Evolutionary conservation across 2,797 vertebrate species (phyloP).

Genomic region (Lutra lutra): DNA sequence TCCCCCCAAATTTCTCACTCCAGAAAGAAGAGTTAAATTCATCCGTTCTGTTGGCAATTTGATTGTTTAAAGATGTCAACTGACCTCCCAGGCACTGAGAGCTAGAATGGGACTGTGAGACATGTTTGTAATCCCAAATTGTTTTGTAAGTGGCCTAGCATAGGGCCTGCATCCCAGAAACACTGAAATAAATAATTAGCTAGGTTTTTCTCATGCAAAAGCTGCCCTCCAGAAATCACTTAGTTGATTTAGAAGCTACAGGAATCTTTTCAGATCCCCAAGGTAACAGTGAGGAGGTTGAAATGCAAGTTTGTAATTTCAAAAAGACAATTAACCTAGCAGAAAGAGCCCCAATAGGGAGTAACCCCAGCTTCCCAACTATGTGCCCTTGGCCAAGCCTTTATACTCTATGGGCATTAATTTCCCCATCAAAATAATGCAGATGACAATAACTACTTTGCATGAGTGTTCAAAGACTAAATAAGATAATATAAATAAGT

Average conservation of each 20-base stretch:
- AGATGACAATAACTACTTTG: background rate
- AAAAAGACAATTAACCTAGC: background rate
- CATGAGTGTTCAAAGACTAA: background rate
- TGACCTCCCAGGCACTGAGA: background rate
- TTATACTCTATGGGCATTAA: background rate
- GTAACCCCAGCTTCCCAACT: background rate
- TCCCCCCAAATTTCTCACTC: background rate
- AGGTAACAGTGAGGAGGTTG: background rate
- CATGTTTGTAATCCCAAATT: background rate
- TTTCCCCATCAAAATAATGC: background rate
- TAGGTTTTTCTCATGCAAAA: background rate
- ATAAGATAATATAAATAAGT: background rate
- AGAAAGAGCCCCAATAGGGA: background rate
- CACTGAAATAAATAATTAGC: slow-evolving; percentile 38
- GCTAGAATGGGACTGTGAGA: background rate
- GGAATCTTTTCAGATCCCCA: slow-evolving; percentile 4
- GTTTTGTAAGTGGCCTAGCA: background rate
- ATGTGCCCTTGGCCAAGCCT: background rate
- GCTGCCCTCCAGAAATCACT: slow-evolving; percentile 29
- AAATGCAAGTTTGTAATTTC: background rate
- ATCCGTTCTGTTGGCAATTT: background rate
- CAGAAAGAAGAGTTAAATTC: background rate
- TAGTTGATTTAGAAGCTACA: background rate
- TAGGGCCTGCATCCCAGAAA: background rate
- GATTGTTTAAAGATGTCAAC: background rate